Conservation (phyloP, 2,113 vertebrate genomes). For the Malaclemys terrapin region DNA sequence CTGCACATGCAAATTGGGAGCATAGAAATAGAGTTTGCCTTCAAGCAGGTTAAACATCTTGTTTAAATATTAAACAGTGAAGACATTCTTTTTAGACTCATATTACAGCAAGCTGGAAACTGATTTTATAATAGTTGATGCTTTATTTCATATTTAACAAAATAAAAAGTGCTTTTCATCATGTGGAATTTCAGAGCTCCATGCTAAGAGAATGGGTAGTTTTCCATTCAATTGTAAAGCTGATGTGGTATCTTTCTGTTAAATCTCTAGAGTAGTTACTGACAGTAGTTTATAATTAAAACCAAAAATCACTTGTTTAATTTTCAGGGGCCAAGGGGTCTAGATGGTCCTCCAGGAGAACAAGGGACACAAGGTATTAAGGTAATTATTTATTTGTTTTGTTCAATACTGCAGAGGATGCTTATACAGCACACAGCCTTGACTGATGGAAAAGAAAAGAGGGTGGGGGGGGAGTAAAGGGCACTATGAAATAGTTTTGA, state of each 20-base stretch:
- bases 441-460: neutral
- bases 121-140: neutral
- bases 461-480: neutral
- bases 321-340: conserved; percentile 90
- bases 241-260: neutral
- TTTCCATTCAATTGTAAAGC: neutral
- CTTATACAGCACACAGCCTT: neutral
- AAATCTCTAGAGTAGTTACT: neutral
- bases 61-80: neutral
- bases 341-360: conserved; percentile 90
- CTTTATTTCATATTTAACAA: neutral
- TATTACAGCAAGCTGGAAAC: neutral
- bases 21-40: neutral
- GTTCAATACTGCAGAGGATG: neutral
- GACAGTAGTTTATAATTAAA: conserved; percentile 25
- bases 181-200: neutral
- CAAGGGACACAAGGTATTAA: conserved; percentile 88
- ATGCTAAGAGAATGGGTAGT: neutral
- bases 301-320: conserved; percentile 16
- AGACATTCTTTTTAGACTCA: neutral
- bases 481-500: neutral
- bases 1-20: neutral
- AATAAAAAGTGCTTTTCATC: neutral
- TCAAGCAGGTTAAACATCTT: neutral
- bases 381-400: conserved; percentile 80